Evolutionary conservation across 2,888 invertebrate genomes (phyloP), one percentile per base, ranked within the genome.

Genomic region (Deroplatys truncata): DNA sequence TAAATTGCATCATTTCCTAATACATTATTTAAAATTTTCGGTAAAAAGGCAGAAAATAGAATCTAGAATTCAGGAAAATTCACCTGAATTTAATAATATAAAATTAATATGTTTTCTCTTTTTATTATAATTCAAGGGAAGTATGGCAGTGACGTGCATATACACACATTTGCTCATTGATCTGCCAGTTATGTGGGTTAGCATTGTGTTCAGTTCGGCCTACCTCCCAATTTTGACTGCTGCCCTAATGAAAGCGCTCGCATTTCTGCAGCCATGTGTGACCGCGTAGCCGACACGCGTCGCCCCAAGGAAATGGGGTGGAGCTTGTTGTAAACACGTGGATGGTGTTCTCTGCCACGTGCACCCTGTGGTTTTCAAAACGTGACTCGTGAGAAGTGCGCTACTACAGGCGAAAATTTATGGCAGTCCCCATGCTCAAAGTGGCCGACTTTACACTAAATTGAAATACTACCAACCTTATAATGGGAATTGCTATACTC

Each of bases 231-330:
- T 10, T 7, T 13, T 25, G 82, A n/a, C 31, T 86, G 13, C 0
- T 13, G 16, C 29, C 89, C 89, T 28, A 49, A 31, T 86, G n/a
- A 43, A 85, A 83, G 43, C 89, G 91, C 91, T 90, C 91, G 91
- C 84, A 88, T 91, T 91, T 91, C 91, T 90, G 88, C 91, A 91
- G 91, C 91, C 91, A 91, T 91, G 91, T 91, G 91, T 91, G 91
- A 91, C 91, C 85, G 85, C 20, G 72, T 43, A 5, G 16, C 72
- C 16, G n/a, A 29, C 88, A 20, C 56, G 86, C 3, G 16, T 29
- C 28, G 29, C 28, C 49, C 49, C 56, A 72, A 10, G 56, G 7
- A 72, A 20, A 2, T 72, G 56, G 56, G n/a, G 56, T 2, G 25
- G 25, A 72, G 56, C 56, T 72, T 72, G 13, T 49, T 84, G 29